Evolutionary conservation across 2,888 invertebrate genomes (phyloP), one percentile per base, ranked within the genome.

Genomic region (Acrobasis consociella): DNA sequence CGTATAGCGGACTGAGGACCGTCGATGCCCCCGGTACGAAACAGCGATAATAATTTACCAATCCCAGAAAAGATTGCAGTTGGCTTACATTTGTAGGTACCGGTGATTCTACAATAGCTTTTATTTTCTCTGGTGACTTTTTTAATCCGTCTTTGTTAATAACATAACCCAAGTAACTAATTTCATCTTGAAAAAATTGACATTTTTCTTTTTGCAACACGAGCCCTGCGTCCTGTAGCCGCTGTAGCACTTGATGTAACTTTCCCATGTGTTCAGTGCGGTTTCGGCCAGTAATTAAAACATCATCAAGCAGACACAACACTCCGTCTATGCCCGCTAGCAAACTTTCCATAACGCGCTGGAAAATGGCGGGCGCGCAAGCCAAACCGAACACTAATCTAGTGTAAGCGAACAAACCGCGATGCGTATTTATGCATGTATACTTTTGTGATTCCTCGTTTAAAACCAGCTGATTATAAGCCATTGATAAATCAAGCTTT

Each of bases 401-500:
- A 9, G 51, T 51, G 16, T 10, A 51, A 10, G 9, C 9, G 16
- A 16, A 51, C 13, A 51, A 13, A 17, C 51, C 51, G 5, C 22
- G 51, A 17, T 51, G 51, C 9, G 51, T 51, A 51, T 51, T 51
- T 7, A 51, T 51, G 22, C 51, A 51, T 10, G 51, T 51, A 10
- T 16, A 15, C 51, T 22, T 17, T 17, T 51, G 51, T 17, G 51
- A 51, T 17, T 51, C n/a, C 9, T 51, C 17, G 17, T 51, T 15
- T 17, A 51, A 22, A 17, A 16, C 10, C 8, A 51, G 65, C 42
- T 70, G 71, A 9, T 65, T 65, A 22, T 73, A 71, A 0, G 69
- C 73, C 55, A 64, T 69, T 9, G 67, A 69, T 37, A 72, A 59
- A 61, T 71, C 69, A 31, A 70, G 31, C 50, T 67, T 69, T 9